phyloP scores from a whole-genome alignment of 2,797 vertebrate species.

The Iguana delicatissima region DNA sequence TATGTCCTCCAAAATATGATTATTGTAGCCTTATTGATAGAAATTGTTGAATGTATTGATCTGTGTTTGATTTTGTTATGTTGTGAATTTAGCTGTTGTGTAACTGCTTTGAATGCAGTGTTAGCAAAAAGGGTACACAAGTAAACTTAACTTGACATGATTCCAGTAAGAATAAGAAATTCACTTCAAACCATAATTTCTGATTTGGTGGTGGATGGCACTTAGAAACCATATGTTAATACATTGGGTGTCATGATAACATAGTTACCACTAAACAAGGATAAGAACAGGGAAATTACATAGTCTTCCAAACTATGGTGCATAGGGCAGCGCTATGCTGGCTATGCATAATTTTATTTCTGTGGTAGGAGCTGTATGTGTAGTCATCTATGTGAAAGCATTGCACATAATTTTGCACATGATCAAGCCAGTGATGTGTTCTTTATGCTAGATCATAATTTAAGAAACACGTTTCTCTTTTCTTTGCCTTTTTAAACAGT shows the following conservation, averaged over 20 bases:
- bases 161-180: not conserved
- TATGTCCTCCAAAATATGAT: not conserved
- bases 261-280: not conserved
- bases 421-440: not conserved
- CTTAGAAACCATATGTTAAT: not conserved
- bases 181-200: not conserved
- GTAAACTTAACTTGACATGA: not conserved
- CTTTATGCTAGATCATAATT: not conserved
- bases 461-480: constrained; percentile 39
- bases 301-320: not conserved
- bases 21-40: not conserved
- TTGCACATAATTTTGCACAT: not conserved
- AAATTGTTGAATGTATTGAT: not conserved
- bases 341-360: not conserved
- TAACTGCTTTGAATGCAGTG: not conserved
- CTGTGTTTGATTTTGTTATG: not conserved
- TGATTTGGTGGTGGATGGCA: not conserved
- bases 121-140: not conserved
- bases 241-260: not conserved
- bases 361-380: not conserved
- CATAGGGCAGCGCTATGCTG: not conserved
- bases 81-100: not conserved
- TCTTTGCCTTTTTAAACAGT: constrained; percentile 78
- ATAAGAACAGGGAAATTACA: not conserved
- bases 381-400: not conserved